Evolutionary conservation across 2,888 invertebrate genomes (phyloP), one percentile per base, ranked within the genome.

Genomic region (Melanostoma scalare): DNA sequence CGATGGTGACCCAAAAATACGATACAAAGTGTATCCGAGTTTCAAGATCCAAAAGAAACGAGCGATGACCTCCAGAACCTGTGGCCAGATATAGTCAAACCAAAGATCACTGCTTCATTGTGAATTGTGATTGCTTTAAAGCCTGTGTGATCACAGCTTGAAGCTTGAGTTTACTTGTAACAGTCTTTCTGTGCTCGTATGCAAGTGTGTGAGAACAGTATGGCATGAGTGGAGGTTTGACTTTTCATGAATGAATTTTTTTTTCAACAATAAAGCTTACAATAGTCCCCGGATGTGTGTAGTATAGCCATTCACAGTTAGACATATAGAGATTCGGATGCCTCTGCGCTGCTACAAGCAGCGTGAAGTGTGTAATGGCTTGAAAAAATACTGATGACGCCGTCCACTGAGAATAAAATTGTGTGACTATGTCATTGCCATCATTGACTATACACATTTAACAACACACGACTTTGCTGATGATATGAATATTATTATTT

Each of bases 371-470:
- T 61, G 55, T 69, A 69, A 68, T 68, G 67, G 60, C 40, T 72
- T 33, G 71, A 40, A 53, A 65, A 71, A 58, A 55, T 58, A 60
- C 38, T 50, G 76, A 77, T 63, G 76, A 69, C 58, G 71, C 77
- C 46, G 65, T 65, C 63, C 61, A 31, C 44, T 33, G 74, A 71
- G 75, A 80, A 20, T 20, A 20, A 20, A 20, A 80, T 67, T 71
- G 65, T 75, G 80, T 71, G 80, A 80, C 80, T 80, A 60, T 80
- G 80, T 80, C 80, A 80, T 75, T 80, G 80, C 75, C 80, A 71
- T 40, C 48, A 55, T 6, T 31, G 10, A 6, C 53, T 38, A 20
- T 10, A 48, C 52, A 74, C 60, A 20, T 20, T 46, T 31, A 31
- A 50, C 36, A 50, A 10, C 60, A 31, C 36, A 78, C 61, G 56